Conservation (phyloP, 2,113 vertebrate genomes). For the Grus americana region DNA sequence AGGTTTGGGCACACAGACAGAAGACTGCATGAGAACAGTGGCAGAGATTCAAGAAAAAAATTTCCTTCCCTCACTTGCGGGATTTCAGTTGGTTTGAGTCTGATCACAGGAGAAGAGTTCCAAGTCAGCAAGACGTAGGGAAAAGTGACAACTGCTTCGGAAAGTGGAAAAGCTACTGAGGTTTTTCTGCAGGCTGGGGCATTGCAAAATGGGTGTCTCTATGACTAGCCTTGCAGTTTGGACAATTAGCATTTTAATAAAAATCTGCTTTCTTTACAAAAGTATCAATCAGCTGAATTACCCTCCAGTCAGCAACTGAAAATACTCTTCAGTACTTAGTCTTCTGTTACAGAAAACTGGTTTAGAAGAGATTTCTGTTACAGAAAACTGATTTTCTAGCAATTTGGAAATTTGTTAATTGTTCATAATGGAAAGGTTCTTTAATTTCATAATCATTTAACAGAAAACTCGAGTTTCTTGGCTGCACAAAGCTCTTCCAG, state of each 20-base stretch:
- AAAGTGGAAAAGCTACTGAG: not conserved
- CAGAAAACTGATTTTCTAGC: not conserved
- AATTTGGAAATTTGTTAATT: not conserved
- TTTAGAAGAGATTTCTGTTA: not conserved
- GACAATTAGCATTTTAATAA: not conserved
- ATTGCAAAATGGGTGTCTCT: not conserved
- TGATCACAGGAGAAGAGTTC: not conserved
- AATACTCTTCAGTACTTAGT: not conserved
- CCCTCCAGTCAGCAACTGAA: not conserved
- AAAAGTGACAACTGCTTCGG: constrained; percentile 4
- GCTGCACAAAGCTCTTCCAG: not conserved
- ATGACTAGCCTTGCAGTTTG: not conserved
- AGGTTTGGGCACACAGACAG: not conserved
- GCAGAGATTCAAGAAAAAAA: not conserved
- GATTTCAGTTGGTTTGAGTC: not conserved
- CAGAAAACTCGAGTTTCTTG: not conserved
- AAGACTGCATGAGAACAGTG: not conserved
- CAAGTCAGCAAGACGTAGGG: not conserved
- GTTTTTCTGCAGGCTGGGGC: not conserved
- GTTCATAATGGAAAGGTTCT: not conserved
- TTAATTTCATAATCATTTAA: not conserved
- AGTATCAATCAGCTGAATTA: not conserved
- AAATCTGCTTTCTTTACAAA: not conserved
- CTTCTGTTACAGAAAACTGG: not conserved
- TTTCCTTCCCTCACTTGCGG: not conserved